Evolutionary conservation across 2,888 invertebrate genomes (phyloP).

Genomic region (Dryocosmus kuriphilus): DNA sequence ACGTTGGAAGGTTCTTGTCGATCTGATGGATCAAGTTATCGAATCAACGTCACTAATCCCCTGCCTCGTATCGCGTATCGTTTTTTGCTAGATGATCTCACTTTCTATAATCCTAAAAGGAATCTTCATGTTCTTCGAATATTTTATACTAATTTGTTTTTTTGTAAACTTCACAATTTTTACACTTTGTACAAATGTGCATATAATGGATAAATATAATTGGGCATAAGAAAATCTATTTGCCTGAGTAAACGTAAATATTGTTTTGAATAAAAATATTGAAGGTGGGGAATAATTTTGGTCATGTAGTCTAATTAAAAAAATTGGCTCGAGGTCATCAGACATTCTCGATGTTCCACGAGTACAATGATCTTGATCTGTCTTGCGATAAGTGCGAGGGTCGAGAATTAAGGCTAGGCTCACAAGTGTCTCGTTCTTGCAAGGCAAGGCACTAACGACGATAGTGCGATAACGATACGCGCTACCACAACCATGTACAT

Average conservation of each 20-base stretch:
- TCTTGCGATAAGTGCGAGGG: constrained; percentile 58
- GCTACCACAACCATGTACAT: not conserved
- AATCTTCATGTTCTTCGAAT: not conserved
- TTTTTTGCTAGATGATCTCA: not conserved
- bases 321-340: constrained; percentile 39
- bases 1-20: constrained; percentile 22
- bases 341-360: constrained; percentile 47
- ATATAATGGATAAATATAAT: no score
- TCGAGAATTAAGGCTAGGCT: constrained; percentile 54
- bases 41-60: constrained; percentile 14
- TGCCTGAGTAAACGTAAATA: not conserved
- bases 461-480: constrained; percentile 55
- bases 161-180: not conserved
- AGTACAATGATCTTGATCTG: constrained; percentile 57
- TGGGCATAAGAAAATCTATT: no score
- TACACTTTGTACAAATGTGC: no score
- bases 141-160: not conserved
- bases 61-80: not conserved
- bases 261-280: not conserved
- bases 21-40: constrained; percentile 32
- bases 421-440: constrained; percentile 49
- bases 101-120: not conserved
- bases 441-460: constrained; percentile 53
- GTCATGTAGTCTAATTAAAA: constrained; percentile 20
- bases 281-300: not conserved